Evolutionary conservation across 2,113 vertebrate genomes (phyloP).

Genomic region (Ibidorhyncha struthersii): DNA sequence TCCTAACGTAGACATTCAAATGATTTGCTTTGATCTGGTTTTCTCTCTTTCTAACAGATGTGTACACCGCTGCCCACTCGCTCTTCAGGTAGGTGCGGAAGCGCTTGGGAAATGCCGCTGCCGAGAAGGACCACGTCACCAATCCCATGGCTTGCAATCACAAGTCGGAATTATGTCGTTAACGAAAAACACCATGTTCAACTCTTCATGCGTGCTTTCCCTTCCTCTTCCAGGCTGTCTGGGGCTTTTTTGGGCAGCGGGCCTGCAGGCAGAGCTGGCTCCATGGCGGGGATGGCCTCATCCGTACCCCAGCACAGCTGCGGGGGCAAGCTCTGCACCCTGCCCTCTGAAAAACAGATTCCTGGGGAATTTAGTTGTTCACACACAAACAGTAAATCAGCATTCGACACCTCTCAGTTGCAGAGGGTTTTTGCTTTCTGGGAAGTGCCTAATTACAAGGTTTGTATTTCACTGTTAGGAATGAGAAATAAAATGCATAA

Average conservation of each 20-base stretch:
- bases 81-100: background rate
- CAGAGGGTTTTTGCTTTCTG: slow-evolving; percentile 15
- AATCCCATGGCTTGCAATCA: background rate
- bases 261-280: slow-evolving; percentile 54
- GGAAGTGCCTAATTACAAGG: slow-evolving; percentile 38
- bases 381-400: slow-evolving; percentile 52
- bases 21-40: background rate
- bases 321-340: background rate
- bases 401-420: background rate
- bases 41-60: background rate
- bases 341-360: background rate
- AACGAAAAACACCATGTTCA: background rate
- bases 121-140: background rate
- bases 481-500: slow-evolving; percentile 17
- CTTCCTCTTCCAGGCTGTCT: slow-evolving; percentile 39
- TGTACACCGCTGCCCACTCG: background rate
- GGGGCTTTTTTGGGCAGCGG: slow-evolving; percentile 1
- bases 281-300: slow-evolving; percentile 47
- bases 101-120: background rate
- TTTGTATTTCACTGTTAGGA: slow-evolving; percentile 40
- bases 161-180: background rate
- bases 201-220: background rate
- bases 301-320: slow-evolving; percentile 20
- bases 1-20: background rate
- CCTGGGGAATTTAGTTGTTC: slow-evolving; percentile 47